Percentiles rank a stretch among this genome's conserved stretches.
phyloP scores from a whole-genome alignment of 2,888 invertebrate genomes.

The Heliconius ismenius region DNA sequence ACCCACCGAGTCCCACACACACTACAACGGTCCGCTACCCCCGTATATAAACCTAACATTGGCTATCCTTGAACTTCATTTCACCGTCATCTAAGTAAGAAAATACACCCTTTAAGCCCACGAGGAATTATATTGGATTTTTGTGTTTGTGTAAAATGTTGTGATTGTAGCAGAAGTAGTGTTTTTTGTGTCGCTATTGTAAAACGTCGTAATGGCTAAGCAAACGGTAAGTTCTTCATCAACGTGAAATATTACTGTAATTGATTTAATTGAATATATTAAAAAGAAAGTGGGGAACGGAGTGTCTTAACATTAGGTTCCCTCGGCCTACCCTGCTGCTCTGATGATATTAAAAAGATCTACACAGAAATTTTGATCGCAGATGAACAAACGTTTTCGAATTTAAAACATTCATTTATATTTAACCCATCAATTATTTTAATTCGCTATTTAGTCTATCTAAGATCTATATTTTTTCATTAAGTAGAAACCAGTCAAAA shows the following conservation, averaged over 20 bases:
- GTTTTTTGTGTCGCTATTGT: constrained; percentile 54
- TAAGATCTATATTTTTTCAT: neutral
- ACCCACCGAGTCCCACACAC: constrained; percentile 55
- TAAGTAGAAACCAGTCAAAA: neutral
- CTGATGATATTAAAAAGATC: neutral
- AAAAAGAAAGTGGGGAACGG: no score
- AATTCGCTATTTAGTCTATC: neutral
- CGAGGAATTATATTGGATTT: constrained; percentile 50
- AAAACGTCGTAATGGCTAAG: constrained; percentile 60
- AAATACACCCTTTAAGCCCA: constrained; percentile 46
- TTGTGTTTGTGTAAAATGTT: constrained; percentile 40
- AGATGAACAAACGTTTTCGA: neutral
- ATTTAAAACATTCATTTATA: neutral
- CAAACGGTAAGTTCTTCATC: constrained; percentile 61
- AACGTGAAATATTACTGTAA: neutral
- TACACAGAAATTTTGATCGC: neutral
- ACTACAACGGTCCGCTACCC: constrained; percentile 73
- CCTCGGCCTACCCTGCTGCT: no score
- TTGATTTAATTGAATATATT: neutral
- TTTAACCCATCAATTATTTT: neutral
- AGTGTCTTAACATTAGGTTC: no score
- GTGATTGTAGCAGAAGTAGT: constrained; percentile 44
- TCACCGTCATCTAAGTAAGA: constrained; percentile 54
- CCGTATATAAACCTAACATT: constrained; percentile 72
- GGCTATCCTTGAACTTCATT: constrained; percentile 81